phyloP scores from a whole-genome alignment of 2,113 vertebrate genomes.

The Engystomops pustulosus region DNA sequence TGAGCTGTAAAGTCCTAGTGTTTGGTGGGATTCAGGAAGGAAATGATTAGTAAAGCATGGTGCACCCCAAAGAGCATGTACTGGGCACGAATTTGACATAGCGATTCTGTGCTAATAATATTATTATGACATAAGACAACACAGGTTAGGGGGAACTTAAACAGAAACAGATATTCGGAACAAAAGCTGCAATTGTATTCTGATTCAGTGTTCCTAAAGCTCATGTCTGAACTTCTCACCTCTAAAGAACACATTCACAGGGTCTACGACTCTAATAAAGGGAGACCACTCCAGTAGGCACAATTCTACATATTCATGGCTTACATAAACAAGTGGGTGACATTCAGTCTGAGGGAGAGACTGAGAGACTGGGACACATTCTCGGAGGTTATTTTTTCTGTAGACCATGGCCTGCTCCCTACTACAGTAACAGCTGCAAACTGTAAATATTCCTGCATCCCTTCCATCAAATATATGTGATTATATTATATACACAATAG shows the following conservation, averaged over 20 bases:
- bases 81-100: slow-evolving; percentile 31
- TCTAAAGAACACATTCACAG: slow-evolving; percentile 56
- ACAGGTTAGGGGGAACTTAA: slow-evolving; percentile 47
- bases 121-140: slow-evolving; percentile 61
- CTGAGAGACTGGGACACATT: neutral
- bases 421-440: neutral
- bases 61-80: slow-evolving; percentile 36
- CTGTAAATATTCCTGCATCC: neutral
- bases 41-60: slow-evolving; percentile 54
- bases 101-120: slow-evolving; percentile 58
- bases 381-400: neutral
- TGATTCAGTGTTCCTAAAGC: slow-evolving; percentile 59
- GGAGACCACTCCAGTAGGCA: slow-evolving; percentile 55
- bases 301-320: slow-evolving; percentile 62
- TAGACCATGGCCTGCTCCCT: neutral
- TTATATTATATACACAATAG: neutral
- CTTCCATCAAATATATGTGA: neutral
- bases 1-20: slow-evolving; percentile 22
- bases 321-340: slow-evolving; percentile 56
- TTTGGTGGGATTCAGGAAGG: slow-evolving; percentile 52
- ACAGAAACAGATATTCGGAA: slow-evolving; percentile 56
- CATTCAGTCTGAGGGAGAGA: neutral
- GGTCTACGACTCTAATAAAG: slow-evolving; percentile 43
- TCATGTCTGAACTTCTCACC: slow-evolving; percentile 61
- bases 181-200: slow-evolving; percentile 34